Evolutionary conservation across 2,888 invertebrate species (phyloP).

Genomic region (Himalopsyche tibetana): DNA sequence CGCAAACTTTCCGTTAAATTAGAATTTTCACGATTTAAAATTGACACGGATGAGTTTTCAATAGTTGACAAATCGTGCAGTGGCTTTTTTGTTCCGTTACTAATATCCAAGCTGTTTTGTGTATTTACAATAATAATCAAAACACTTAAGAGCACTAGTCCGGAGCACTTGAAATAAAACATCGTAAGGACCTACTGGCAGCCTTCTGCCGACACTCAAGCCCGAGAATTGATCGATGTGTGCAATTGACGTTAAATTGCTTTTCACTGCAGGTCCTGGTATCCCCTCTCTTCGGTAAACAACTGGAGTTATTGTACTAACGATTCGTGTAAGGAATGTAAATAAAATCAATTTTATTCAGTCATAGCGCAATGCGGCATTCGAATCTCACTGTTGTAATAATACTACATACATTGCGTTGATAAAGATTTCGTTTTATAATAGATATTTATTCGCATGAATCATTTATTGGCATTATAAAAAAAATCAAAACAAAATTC

Average conservation of each 20-base stretch:
- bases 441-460: too few species aligned
- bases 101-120: background rate
- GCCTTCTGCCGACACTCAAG: background rate
- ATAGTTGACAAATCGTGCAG: background rate
- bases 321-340: background rate
- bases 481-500: too few species aligned
- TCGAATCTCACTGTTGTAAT: background rate
- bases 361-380: background rate
- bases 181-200: background rate
- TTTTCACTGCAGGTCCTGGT: background rate
- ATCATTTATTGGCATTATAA: too few species aligned
- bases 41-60: background rate
- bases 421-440: background rate
- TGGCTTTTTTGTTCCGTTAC: background rate
- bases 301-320: constrained; percentile 7
- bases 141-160: background rate
- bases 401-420: background rate
- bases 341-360: background rate
- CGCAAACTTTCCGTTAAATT: background rate
- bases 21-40: background rate
- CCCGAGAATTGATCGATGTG: background rate
- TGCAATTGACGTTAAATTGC: background rate
- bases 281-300: background rate
- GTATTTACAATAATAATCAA: background rate
- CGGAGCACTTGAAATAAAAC: background rate